Conservation (phyloP, 2,797 vertebrate genomes). For the Parotocinclus haroldoi region DNA sequence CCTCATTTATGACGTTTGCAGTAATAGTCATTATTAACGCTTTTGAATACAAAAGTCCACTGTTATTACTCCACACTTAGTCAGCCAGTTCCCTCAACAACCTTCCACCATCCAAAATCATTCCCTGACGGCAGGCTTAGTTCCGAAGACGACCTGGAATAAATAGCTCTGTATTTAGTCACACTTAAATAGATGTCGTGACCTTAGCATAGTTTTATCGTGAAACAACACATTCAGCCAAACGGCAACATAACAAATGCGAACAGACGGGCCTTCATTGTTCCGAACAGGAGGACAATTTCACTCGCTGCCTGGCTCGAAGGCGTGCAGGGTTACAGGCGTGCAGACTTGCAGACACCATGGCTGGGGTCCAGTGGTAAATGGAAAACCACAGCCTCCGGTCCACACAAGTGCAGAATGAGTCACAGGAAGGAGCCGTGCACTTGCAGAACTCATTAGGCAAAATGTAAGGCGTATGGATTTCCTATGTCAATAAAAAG, state of each 20-base stretch:
- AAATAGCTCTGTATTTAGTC: constrained; percentile 30
- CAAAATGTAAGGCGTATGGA: constrained; percentile 69
- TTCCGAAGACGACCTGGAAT: constrained; percentile 6
- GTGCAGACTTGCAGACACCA: constrained; percentile 59
- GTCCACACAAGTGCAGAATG: constrained; percentile 55
- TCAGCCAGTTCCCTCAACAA: constrained; percentile 21
- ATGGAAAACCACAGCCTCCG: constrained; percentile 61
- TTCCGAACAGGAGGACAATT: constrained; percentile 36
- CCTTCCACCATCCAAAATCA: constrained; percentile 18
- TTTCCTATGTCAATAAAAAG: constrained; percentile 62
- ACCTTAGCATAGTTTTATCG: constrained; percentile 33
- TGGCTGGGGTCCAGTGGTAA: constrained; percentile 66
- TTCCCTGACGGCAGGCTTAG: constrained; percentile 20
- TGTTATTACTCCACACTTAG: constrained; percentile 14
- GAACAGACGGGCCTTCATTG: constrained; percentile 35
- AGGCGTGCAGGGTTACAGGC: constrained; percentile 51
- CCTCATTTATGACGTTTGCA: constrained; percentile 20
- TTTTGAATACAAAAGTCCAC: constrained; percentile 2
- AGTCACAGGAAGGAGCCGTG: constrained; percentile 54
- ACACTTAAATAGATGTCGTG: constrained; percentile 30
- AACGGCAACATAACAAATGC: constrained; percentile 29
- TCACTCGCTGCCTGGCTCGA: constrained; percentile 36
- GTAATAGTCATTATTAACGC: constrained; percentile 17
- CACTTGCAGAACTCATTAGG: constrained; percentile 75
- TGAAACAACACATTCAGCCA: constrained; percentile 34